Conservation (phyloP, 2,888 invertebrate genomes). For the Arrhopalites spinosus region DNA sequence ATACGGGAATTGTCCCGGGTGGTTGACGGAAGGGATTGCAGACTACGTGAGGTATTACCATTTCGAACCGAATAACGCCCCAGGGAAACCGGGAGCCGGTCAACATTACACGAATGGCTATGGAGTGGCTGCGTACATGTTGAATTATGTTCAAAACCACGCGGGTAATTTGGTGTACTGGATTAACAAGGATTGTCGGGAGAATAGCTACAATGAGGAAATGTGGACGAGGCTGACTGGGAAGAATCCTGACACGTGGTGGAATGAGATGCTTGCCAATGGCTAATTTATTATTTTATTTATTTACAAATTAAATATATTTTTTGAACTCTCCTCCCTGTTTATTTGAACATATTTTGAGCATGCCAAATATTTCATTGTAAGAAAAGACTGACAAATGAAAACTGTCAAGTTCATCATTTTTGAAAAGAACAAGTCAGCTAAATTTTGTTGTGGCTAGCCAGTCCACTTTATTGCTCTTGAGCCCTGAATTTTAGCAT, state of each 20-base stretch:
- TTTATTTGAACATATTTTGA: too few species aligned
- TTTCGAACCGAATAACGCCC: conserved; percentile 24
- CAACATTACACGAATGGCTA: conserved; percentile 34
- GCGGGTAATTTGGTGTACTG: not conserved
- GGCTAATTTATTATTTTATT: too few species aligned
- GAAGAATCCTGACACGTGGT: not conserved
- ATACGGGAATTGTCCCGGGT: conserved; percentile 25
- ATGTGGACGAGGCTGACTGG: conserved; percentile 17
- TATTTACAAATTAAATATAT: too few species aligned
- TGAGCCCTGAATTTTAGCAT: too few species aligned
- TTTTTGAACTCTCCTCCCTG: too few species aligned
- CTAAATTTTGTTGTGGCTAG: too few species aligned
- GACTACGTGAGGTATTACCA: conserved; percentile 32
- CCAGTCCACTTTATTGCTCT: too few species aligned
- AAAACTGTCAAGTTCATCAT: too few species aligned
- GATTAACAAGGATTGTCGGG: conserved; percentile 35
- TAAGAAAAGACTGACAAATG: too few species aligned
- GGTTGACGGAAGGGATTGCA: conserved; percentile 38
- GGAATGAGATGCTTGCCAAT: conserved; percentile 4
- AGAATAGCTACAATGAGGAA: conserved; percentile 22
- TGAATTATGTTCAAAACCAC: conserved; percentile 15
- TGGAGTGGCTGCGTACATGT: conserved; percentile 33
- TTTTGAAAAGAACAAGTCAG: too few species aligned
- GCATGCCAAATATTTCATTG: too few species aligned
- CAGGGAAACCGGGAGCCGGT: conserved; percentile 25